Evolutionary conservation across 2,888 invertebrate species (phyloP), one percentile per base, ranked within the genome.

Genomic region (Lithosia quadra): DNA sequence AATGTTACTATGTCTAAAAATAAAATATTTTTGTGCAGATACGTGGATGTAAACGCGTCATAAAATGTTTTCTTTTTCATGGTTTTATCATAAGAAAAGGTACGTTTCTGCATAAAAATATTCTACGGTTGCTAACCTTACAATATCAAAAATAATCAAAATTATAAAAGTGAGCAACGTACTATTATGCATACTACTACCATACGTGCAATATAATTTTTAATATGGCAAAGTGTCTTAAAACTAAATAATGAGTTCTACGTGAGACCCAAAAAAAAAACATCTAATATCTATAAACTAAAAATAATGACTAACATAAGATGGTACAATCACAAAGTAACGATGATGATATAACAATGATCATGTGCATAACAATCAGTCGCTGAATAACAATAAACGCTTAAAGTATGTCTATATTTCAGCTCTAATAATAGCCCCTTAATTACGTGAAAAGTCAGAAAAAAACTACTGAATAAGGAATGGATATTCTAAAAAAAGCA

Each of bases 381-480:
- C 91, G 83, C 91, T 86, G 86, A 89, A 81, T 89, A 85, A 82
- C 83, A 86, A 85, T 88, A 88, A 89, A 89, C 87, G 92, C 93
- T 91, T 91, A 90, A 85, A 88, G 85, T 85, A 82, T 84, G 83
- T 86, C 84, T 87, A 85, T 84, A 85, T 83, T 84, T 88, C 86
- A 90, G 87, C 83, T 86, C 86, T 87, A 82, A 83, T 86, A 76
- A 79, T 81, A 88, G 85, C 84, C 82, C 83, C 84, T 87, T 84
- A 88, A 87, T 82, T 80, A 86, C 77, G 79, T 86, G 83, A 86
- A 84, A 81, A 81, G 83, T 88, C 84, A 87, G 73, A 73, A 88
- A 77, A 86, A 81, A 83, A 80, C 90, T 92, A 92, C 87, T 85
- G 84, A 89, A 87, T 89, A 92, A 92, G 92, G 92, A 93, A 93